Percentiles rank a stretch among this genome's conserved stretches.
Conservation (phyloP, 2,113 vertebrate species). For the Hippocampus abdominalis region DNA sequence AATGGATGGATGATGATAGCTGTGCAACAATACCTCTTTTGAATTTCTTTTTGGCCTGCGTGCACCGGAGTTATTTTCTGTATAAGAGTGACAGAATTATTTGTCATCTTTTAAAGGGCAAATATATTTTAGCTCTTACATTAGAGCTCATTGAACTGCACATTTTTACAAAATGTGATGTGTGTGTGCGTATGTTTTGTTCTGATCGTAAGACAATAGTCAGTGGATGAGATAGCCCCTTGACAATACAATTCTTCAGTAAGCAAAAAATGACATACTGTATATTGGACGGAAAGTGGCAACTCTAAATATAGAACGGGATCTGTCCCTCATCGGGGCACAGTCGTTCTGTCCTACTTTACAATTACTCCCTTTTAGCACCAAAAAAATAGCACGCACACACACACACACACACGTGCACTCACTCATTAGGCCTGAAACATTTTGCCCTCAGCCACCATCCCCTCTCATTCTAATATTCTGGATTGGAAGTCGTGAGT, state of each 20-base stretch:
- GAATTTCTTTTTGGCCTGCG: neutral
- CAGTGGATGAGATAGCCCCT: too few relatives aligned
- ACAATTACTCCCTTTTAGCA: slow-evolving; percentile 25
- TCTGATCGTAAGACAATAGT: neutral
- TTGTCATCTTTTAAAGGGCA: neutral
- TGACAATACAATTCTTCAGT: neutral
- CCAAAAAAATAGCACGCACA: slow-evolving; percentile 1
- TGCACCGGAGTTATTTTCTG: neutral
- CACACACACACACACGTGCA: slow-evolving; percentile 12
- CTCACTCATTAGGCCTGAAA: slow-evolving; percentile 33
- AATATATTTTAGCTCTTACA: neutral
- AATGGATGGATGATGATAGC: neutral
- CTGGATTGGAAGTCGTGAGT: slow-evolving; percentile 59
- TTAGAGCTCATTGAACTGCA: neutral
- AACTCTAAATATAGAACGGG: slow-evolving; percentile 13
- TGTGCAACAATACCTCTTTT: neutral
- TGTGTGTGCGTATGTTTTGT: neutral
- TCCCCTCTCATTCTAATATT: slow-evolving; percentile 53
- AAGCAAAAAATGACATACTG: neutral
- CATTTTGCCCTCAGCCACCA: slow-evolving; percentile 47
- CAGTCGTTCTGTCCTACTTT: slow-evolving; percentile 22
- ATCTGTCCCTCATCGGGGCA: slow-evolving; percentile 25
- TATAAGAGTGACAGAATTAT: neutral
- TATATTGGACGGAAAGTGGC: neutral
- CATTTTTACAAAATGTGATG: neutral